Evolutionary conservation across 1,140 invertebrate species (phyloP).

Genomic region (Pogonomyrmex californicus): DNA sequence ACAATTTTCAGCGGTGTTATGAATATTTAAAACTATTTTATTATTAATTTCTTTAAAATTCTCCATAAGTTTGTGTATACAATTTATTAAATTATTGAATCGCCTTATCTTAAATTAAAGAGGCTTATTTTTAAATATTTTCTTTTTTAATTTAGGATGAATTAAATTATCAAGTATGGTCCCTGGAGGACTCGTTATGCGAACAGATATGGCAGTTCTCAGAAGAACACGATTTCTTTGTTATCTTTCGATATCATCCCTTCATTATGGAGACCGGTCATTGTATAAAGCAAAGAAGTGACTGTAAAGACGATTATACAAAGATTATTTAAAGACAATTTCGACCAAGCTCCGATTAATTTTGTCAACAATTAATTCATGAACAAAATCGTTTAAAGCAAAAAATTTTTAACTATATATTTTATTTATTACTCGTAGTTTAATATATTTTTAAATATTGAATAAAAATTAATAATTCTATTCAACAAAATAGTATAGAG

Average conservation of each 20-base stretch:
- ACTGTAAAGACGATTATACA: slow-evolving; percentile 17
- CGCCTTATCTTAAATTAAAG: not conserved
- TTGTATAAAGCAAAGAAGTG: slow-evolving; percentile 19
- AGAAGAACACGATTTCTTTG: slow-evolving; percentile 68
- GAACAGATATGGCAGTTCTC: slow-evolving; percentile 79
- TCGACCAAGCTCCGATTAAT: not conserved
- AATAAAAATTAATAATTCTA: not conserved
- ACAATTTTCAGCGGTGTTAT: no score
- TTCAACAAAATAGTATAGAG: no score
- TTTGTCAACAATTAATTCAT: not conserved
- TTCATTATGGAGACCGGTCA: slow-evolving; percentile 29
- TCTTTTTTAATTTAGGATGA: slow-evolving; percentile 68
- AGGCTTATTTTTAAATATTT: not conserved
- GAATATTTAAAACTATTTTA: no score
- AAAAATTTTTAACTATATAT: not conserved
- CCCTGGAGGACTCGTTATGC: slow-evolving; percentile 68
- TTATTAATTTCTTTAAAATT: no score
- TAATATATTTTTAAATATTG: not conserved
- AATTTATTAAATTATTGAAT: not conserved
- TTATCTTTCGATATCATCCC: slow-evolving; percentile 68
- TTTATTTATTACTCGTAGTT: not conserved
- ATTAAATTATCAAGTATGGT: slow-evolving; percentile 69
- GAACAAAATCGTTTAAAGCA: not conserved
- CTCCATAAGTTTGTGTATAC: no score
- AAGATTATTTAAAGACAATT: not conserved